Percentiles rank a stretch among this genome's conserved stretches.
Conservation (phyloP, 2,113 vertebrate species). For the Emydura subglobosa region DNA sequence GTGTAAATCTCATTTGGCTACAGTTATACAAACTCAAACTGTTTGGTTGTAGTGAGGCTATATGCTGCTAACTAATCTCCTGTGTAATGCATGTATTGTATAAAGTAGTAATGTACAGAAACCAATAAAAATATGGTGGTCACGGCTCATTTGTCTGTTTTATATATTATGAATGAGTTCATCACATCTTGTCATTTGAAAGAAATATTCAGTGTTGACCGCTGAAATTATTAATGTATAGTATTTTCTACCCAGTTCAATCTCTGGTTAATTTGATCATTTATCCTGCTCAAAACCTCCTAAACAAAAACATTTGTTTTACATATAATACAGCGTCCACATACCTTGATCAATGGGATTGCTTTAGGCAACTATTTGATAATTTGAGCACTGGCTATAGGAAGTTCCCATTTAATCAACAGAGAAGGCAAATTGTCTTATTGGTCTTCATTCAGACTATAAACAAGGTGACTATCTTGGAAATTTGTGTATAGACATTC, state of each 20-base stretch:
- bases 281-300: slow-evolving; percentile 74
- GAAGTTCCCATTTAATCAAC: slow-evolving; percentile 67
- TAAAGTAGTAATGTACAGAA: not conserved
- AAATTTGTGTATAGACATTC: slow-evolving; percentile 37
- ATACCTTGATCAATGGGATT: slow-evolving; percentile 67
- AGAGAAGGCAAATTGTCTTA: slow-evolving; percentile 34
- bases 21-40: not conserved
- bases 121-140: slow-evolving; percentile 37
- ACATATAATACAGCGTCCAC: slow-evolving; percentile 65
- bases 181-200: slow-evolving; percentile 68
- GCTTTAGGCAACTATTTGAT: slow-evolving; percentile 74
- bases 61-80: not conserved
- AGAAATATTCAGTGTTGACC: slow-evolving; percentile 68
- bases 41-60: not conserved
- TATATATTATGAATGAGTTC: slow-evolving; percentile 67
- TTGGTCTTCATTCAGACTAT: slow-evolving; percentile 10
- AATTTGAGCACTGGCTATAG: slow-evolving; percentile 64
- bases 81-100: not conserved
- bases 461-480: slow-evolving; percentile 33
- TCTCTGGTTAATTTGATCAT: slow-evolving; percentile 76
- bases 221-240: slow-evolving; percentile 72
- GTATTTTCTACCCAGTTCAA: slow-evolving; percentile 70
- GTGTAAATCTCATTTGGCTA: not conserved
- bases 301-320: slow-evolving; percentile 75
- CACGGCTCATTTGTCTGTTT: not conserved